Conservation (phyloP, 2,888 invertebrate genomes). For the Hofmannophila pseudospretella region DNA sequence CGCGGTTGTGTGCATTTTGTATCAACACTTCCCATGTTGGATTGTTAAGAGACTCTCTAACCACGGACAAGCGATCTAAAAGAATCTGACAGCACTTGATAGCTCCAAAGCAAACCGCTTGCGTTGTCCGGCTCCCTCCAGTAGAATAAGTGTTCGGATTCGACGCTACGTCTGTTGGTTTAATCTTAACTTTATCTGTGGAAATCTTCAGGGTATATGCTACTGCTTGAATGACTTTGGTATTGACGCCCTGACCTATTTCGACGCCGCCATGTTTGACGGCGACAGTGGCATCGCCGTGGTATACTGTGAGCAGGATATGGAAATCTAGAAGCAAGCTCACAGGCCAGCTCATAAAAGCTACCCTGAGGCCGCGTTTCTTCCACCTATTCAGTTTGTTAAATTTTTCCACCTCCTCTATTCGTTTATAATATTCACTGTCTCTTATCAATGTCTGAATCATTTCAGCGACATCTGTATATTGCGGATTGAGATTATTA, state of each 20-base stretch:
- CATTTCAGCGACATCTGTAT: conserved; percentile 65
- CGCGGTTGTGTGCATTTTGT: conserved; percentile 53
- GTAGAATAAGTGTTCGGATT: conserved; percentile 81
- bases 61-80: conserved; percentile 58
- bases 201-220: conserved; percentile 81
- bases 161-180: conserved; percentile 78
- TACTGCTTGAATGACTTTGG: conserved; percentile 82
- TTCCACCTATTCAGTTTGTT: conserved; percentile 83
- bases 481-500: conserved; percentile 41
- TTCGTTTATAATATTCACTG: conserved; percentile 55
- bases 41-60: conserved; percentile 55
- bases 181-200: conserved; percentile 77
- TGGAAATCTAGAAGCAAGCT: conserved; percentile 12
- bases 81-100: conserved; percentile 72
- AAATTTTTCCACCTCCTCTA: conserved; percentile 63
- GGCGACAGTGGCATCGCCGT: conserved; percentile 77
- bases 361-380: conserved; percentile 79
- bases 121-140: conserved; percentile 79
- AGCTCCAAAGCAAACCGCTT: conserved; percentile 38
- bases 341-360: conserved; percentile 17
- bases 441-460: conserved; percentile 57
- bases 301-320: conserved; percentile 16
- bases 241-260: conserved; percentile 85
- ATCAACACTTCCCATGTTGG: conserved; percentile 74
- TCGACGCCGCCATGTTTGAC: conserved; percentile 80